Conservation (phyloP, 2,888 invertebrate species). For the Sisyra nigra region DNA sequence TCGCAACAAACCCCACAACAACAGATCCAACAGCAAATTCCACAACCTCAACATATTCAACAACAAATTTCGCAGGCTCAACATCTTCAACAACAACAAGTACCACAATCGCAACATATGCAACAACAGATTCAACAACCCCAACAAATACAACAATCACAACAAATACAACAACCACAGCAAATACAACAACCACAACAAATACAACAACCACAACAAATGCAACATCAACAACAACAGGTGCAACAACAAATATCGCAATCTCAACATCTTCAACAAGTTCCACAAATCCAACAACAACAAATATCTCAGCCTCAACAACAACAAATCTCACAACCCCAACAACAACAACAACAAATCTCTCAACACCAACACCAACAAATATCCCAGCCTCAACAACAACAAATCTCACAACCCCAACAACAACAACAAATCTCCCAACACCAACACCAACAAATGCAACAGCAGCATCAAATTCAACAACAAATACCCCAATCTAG, state of each 20-base stretch:
- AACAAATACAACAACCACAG: constrained; percentile 15
- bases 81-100: constrained; percentile 15
- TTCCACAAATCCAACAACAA: constrained; percentile 12
- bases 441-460: constrained; percentile 11
- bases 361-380: constrained; percentile 11
- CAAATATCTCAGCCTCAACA: constrained; percentile 11
- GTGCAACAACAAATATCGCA: constrained; percentile 6
- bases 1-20: constrained; percentile 12
- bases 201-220: constrained; percentile 16
- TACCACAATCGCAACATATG: constrained; percentile 14
- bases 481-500: constrained; percentile 4
- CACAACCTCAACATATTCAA: constrained; percentile 25
- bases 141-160: constrained; percentile 18
- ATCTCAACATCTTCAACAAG: constrained; percentile 5
- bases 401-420: constrained; percentile 10
- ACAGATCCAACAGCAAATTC: constrained; percentile 32
- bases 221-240: constrained; percentile 17
- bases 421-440: constrained; percentile 3
- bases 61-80: constrained; percentile 26
- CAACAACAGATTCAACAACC: constrained; percentile 26
- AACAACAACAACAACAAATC: constrained; percentile 4
- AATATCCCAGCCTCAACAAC: constrained; percentile 11
- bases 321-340: constrained; percentile 10
- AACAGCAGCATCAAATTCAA: constrained; percentile 5
- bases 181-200: constrained; percentile 29